Base-by-base conservation (phyloP, 2,888 invertebrate genomes). In the Sepiola atlantica region DNA sequence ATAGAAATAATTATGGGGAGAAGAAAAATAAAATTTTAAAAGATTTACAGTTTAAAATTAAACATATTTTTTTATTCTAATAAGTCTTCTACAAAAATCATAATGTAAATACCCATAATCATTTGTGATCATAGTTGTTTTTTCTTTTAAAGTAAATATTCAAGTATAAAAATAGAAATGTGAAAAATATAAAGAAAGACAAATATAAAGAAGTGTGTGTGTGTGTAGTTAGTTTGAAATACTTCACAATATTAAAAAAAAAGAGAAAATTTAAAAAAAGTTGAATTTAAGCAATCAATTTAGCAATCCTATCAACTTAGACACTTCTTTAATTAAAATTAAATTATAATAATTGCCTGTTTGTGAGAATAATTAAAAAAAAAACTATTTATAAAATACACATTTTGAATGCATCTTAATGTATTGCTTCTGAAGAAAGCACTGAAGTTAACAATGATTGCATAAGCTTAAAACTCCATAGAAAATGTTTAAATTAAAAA, bases 81-180 rank as follows among this genome's bases (percentile, higher is more conserved):
- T 77, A 77, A 77, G 14, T 1, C n/a, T 77, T 77, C n/a, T 16
- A 77, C 77, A 32, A 77, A 77, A n/a, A 77, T 28, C 77, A 77
- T 77, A 10, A 45, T 14, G 77, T 77, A n/a, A 77, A 77, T 77
- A 77, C 32, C 77, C 32, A 77, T 77, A 77, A 77, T 77, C 28
- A 77, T 77, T 77, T 77, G n/a, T 77, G n/a, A 77, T 77, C n/a
- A 77, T 32, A 32, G 14, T 77, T 77, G 45, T 45, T 45, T 45
- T 45, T 45, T 45, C 45, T 45, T 45, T 45, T 77, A 77, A 77
- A 77, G 32, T 77, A 77, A 45, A 77, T 77, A 77, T n/a, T 77
- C n/a, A 77, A 77, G 77, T 77, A 77, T n/a, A 77, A 77, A 77
- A 77, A 77, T 77, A 77, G 77, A 77, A 77, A 77, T 77, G 77